Percentiles rank a stretch among this genome's conserved stretches.
Evolutionary conservation across 2,888 invertebrate species (phyloP).

Genomic region (Andrena trimmerana): DNA sequence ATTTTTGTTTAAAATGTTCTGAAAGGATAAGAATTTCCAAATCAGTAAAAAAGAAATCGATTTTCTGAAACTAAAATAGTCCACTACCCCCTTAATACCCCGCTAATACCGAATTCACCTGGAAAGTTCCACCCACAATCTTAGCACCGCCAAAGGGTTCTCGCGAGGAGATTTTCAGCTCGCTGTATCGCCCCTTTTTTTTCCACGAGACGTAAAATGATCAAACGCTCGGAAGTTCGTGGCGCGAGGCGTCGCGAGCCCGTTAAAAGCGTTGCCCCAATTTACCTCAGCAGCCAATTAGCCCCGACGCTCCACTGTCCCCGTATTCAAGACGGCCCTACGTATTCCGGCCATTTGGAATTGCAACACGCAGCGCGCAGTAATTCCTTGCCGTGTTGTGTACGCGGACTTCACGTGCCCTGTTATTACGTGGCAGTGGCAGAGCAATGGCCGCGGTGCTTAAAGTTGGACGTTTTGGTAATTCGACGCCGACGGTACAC

Average conservation of each 20-base stretch:
- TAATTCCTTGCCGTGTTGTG: conserved; percentile 45
- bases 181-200: neutral
- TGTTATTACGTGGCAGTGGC: conserved; percentile 45
- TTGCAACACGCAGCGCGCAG: conserved; percentile 60
- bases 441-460: conserved; percentile 50
- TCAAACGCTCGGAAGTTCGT: conserved; percentile 26
- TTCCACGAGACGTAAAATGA: neutral
- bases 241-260: conserved; percentile 28
- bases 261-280: conserved; percentile 64
- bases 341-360: conserved; percentile 63
- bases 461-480: conserved; percentile 64
- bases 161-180: no score
- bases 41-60: no score
- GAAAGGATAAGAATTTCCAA: no score
- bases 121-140: no score
- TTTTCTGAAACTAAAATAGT: no score
- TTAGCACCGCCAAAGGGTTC: no score
- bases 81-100: no score
- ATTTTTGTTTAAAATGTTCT: no score
- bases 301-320: conserved; percentile 60
- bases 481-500: conserved; percentile 52
- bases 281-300: conserved; percentile 69
- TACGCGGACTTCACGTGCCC: conserved; percentile 31
- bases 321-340: conserved; percentile 64
- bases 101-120: no score